Evolutionary conservation across 2,113 vertebrate genomes (phyloP).

Genomic region (Pygoscelis antarcticus): DNA sequence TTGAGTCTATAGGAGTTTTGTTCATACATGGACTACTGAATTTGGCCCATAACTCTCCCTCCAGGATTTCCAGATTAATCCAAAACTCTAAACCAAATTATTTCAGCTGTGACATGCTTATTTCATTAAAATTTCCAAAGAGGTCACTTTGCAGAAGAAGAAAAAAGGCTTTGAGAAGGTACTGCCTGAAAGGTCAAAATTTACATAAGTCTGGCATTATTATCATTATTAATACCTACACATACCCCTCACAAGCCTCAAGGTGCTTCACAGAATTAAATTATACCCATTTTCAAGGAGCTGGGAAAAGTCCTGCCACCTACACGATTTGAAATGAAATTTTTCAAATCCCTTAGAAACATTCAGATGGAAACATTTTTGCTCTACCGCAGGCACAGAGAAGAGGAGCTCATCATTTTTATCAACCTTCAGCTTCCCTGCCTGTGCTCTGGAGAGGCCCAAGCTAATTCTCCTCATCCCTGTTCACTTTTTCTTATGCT

Average conservation of each 20-base stretch:
- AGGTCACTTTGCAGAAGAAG: neutral
- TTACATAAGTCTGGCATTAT: slow-evolving; percentile 31
- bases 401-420: neutral
- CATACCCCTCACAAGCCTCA: neutral
- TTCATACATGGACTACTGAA: neutral
- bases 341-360: slow-evolving; percentile 12
- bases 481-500: neutral
- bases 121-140: slow-evolving; percentile 28
- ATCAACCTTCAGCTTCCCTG: neutral
- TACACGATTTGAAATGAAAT: neutral
- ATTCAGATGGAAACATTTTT: neutral
- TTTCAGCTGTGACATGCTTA: neutral
- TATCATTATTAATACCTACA: slow-evolving; percentile 44
- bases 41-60: neutral
- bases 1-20: neutral
- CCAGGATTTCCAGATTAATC: neutral
- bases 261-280: slow-evolving; percentile 26
- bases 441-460: neutral
- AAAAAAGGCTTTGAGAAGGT: neutral
- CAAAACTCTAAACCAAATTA: neutral
- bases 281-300: neutral
- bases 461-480: neutral
- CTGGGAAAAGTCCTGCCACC: neutral
- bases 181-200: slow-evolving; percentile 56
- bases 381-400: neutral